These are phyloP conservation scores for Hestina assimilis DNA, from an alignment of 1,140 invertebrate genomes.

Conservation along the genomic window DNA sequence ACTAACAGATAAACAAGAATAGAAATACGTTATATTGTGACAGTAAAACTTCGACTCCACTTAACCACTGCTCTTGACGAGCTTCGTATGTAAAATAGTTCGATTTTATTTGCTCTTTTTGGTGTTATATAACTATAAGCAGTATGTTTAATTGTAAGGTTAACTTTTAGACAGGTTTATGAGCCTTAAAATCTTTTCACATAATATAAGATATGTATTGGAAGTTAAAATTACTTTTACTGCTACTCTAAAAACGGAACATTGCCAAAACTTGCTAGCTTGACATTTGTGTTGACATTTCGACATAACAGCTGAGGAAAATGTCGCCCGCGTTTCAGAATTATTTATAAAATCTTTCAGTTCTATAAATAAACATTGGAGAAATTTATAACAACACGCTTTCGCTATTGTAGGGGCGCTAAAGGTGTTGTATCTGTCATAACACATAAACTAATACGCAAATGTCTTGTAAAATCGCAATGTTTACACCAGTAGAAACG, in stretches of 20 bases:
- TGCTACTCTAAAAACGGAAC: neutral
- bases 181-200: too few species aligned
- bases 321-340: conserved; percentile 36
- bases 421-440: conserved; percentile 48
- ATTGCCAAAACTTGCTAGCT: neutral
- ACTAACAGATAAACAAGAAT: too few species aligned
- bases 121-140: too few species aligned
- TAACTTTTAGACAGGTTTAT: too few species aligned
- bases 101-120: too few species aligned
- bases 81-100: too few species aligned
- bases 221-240: too few species aligned
- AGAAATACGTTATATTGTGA: too few species aligned
- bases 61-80: too few species aligned
- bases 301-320: conserved; percentile 32
- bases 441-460: conserved; percentile 41
- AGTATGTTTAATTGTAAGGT: too few species aligned
- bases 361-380: conserved; percentile 69
- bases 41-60: too few species aligned
- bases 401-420: conserved; percentile 44
- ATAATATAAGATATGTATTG: too few species aligned
- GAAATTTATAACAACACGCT: conserved; percentile 48
- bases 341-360: conserved; percentile 69
- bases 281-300: conserved; percentile 43
- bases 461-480: conserved; percentile 35
- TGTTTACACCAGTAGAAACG: conserved; percentile 35